Evolutionary conservation across 2,113 vertebrate species (phyloP).

Genomic region (Oostethus manadensis): DNA sequence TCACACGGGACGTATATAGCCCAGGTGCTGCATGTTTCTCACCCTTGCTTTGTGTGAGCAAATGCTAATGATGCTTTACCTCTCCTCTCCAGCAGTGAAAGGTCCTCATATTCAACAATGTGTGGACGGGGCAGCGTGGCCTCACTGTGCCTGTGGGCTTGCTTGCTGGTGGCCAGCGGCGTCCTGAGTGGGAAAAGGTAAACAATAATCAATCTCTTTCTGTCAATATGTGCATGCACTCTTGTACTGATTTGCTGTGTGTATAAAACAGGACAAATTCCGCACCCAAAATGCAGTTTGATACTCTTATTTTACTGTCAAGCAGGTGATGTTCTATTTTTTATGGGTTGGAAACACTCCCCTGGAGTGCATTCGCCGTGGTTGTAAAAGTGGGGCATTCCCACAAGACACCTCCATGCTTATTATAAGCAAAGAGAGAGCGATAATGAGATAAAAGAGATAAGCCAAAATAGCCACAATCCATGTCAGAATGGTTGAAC

Average conservation of each 20-base stretch:
- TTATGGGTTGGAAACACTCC: constrained; percentile 14
- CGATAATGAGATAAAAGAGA: constrained; percentile 35
- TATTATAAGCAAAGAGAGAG: constrained; percentile 37
- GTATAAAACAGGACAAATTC: neutral
- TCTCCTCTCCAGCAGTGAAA: constrained; percentile 72
- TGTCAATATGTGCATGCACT: neutral
- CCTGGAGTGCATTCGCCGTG: constrained; percentile 12
- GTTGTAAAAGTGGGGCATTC: constrained; percentile 52
- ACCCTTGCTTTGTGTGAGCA: constrained; percentile 9
- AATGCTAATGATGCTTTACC: constrained; percentile 15
- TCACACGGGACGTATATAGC: no score
- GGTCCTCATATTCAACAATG: constrained; percentile 76
- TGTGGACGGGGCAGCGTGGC: constrained; percentile 79
- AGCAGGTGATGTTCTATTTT: constrained; percentile 10
- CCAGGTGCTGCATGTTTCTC: neutral
- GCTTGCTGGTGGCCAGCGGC: constrained; percentile 76
- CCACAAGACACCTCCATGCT: constrained; percentile 43
- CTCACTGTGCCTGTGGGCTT: constrained; percentile 83
- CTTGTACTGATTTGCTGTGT: neutral
- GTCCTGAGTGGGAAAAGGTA: constrained; percentile 86
- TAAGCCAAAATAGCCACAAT: constrained; percentile 32
- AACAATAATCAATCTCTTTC: constrained; percentile 30
- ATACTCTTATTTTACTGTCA: neutral
- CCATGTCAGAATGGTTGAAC: constrained; percentile 2
- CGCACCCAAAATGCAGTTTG: neutral